phyloP scores from a whole-genome alignment of 2,888 invertebrate genomes.

The Panzeria rudis region DNA sequence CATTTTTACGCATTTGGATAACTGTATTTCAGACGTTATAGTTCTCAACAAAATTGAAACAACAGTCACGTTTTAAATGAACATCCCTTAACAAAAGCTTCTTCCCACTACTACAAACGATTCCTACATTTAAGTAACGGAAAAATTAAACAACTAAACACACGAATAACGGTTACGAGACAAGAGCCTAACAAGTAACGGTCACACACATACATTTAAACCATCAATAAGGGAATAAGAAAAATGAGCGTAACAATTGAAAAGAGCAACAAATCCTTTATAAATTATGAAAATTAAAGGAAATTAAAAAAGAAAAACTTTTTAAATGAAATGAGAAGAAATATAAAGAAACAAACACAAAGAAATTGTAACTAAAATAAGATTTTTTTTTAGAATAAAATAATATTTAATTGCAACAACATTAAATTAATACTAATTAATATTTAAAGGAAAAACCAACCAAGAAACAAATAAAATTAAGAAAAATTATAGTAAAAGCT shows the following conservation, averaged over 20 bases:
- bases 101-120: not conserved
- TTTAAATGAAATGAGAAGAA: constrained; percentile 11
- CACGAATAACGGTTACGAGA: not conserved
- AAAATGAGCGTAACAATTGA: constrained; percentile 14
- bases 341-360: constrained; percentile 42
- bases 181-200: not conserved
- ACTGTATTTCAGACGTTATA: not conserved
- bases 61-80: not conserved
- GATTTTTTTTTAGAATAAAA: constrained; percentile 52
- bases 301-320: constrained; percentile 11
- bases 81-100: not conserved
- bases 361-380: constrained; percentile 52
- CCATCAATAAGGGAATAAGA: not conserved
- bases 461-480: constrained; percentile 40
- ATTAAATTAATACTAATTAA: constrained; percentile 8
- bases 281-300: not conserved
- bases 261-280: not conserved
- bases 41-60: too few species aligned
- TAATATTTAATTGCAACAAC: constrained; percentile 49
- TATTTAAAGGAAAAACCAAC: constrained; percentile 28
- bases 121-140: not conserved
- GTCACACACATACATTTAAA: not conserved
- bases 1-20: not conserved
- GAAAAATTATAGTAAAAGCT: constrained; percentile 51
- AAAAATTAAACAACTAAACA: constrained; percentile 16